Base-by-base conservation (phyloP, 2,888 invertebrate species). In the Ormyrus labotus region DNA sequence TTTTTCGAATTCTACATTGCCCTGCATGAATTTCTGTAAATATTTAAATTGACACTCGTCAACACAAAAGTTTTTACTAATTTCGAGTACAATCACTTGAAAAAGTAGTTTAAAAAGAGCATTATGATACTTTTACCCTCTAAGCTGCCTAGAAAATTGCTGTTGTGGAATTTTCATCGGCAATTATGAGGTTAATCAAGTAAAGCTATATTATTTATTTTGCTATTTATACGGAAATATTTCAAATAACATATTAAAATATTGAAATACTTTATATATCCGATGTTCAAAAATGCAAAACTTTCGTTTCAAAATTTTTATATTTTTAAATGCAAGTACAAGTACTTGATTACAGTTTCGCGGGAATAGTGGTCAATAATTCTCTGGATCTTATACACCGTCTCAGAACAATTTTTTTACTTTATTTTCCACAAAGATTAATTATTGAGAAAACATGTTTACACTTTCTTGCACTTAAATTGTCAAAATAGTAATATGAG, bases 171-270 rank as follows among this genome's bases (percentile, higher is more conserved):
- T 34, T 34, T 34, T 34, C 34, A 34, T 4, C 34, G 3, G 34
- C 34, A 34, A 34, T 34, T 34, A 34, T 34, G 34, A 34, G 4
- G 34, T 34, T 58, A 19, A 50, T 57, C 60, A 70, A 71, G 48
- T 48, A 34, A 34, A 60, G 19, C 51, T 34, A 45, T 19, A 60
- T 34, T 34, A 34, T 34, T 71, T 11, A 60, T 71, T 34, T 50
- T 48, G 9, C 2, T 71, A 71, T 6, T 60, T 71, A 45, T 60
- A 60, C 60, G 13, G 19, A 60, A 60, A 50, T 58, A 19, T 11
- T 11, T 71, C 19, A n/a, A 71, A 60, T 19, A 71, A 71, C 19
- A 11, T 60, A 71, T 71, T 71, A 61, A 71, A 71, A 60, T 71
- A 60, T 13, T 47, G 57, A 47, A 70, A 9, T 70, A 60, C 51